Percentiles rank a stretch among this genome's conserved stretches.
phyloP scores from a whole-genome alignment of 2,113 vertebrate species.

The Sisor rabdophorus region DNA sequence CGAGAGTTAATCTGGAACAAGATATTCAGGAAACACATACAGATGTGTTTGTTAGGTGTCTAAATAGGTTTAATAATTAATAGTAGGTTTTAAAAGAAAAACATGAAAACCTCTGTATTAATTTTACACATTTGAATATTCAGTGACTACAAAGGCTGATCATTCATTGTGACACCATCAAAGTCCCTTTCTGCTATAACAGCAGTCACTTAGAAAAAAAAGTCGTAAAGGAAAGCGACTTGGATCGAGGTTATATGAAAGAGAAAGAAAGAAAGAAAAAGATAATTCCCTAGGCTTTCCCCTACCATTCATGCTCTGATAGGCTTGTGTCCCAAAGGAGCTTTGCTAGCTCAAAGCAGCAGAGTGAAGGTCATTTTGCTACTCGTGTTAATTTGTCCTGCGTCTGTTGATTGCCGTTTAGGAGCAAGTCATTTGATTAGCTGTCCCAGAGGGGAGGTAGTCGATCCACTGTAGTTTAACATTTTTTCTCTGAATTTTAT shows the following conservation, averaged over 20 bases:
- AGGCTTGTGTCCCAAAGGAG: conserved; percentile 25
- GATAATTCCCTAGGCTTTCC: conserved; percentile 3
- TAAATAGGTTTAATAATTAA: too few relatives aligned
- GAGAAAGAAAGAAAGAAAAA: not conserved
- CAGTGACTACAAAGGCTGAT: not conserved
- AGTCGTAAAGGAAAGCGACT: not conserved
- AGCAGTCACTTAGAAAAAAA: not conserved
- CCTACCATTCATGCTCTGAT: conserved; percentile 21
- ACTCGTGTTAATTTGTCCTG: conserved; percentile 35
- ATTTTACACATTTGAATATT: not conserved
- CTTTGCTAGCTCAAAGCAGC: conserved; percentile 5
- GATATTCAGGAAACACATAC: too few relatives aligned
- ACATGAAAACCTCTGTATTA: not conserved
- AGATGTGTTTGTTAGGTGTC: too few relatives aligned
- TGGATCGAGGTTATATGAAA: not conserved
- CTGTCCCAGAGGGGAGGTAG: not conserved
- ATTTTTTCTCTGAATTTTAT: not conserved
- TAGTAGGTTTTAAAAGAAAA: too few relatives aligned
- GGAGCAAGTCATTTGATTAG: conserved; percentile 39
- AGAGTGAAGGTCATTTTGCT: conserved; percentile 32
- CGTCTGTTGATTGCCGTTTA: conserved; percentile 37
- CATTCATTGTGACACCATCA: not conserved
- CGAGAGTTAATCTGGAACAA: too few relatives aligned
- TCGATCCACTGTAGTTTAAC: not conserved
- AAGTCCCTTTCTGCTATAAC: not conserved